Conservation (phyloP, 2,797 vertebrate species). For the Notamacropus eugenii region DNA sequence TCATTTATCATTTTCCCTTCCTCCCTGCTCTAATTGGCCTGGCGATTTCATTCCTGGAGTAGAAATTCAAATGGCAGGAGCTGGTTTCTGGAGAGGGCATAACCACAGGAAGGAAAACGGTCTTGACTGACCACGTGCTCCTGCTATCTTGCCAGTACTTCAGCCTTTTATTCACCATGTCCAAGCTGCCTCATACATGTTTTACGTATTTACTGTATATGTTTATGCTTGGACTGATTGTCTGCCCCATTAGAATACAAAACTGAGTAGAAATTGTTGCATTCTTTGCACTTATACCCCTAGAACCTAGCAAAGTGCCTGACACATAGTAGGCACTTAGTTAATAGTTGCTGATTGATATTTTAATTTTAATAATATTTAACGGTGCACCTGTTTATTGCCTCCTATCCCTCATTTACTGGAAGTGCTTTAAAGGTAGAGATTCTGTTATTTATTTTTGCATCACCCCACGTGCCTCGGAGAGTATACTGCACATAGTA, state of each 20-base stretch:
- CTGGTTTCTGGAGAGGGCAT: conserved; percentile 52
- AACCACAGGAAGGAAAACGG: conserved; percentile 61
- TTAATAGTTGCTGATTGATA: not conserved
- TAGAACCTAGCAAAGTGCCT: not conserved
- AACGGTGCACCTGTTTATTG: not conserved
- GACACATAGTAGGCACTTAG: not conserved
- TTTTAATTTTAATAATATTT: not conserved
- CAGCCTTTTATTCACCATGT: not conserved
- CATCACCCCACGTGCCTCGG: not conserved
- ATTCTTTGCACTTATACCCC: not conserved
- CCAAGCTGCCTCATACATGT: not conserved
- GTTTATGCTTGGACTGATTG: no score
- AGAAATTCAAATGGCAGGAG: conserved; percentile 52
- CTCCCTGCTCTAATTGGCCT: conserved; percentile 63
- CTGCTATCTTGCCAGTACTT: not conserved
- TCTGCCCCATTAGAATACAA: not conserved
- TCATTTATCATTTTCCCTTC: conserved; percentile 62
- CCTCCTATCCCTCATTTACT: not conserved
- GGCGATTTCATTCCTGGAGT: conserved; percentile 67
- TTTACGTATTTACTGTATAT: no score
- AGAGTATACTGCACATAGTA: not conserved
- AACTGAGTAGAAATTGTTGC: not conserved
- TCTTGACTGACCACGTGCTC: conserved; percentile 47
- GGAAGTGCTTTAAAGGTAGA: not conserved
- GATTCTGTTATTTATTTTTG: not conserved